Evolutionary conservation across 2,113 vertebrate species (phyloP), one percentile per base, ranked within the genome.

Genomic region (Bubo blakistoni): DNA sequence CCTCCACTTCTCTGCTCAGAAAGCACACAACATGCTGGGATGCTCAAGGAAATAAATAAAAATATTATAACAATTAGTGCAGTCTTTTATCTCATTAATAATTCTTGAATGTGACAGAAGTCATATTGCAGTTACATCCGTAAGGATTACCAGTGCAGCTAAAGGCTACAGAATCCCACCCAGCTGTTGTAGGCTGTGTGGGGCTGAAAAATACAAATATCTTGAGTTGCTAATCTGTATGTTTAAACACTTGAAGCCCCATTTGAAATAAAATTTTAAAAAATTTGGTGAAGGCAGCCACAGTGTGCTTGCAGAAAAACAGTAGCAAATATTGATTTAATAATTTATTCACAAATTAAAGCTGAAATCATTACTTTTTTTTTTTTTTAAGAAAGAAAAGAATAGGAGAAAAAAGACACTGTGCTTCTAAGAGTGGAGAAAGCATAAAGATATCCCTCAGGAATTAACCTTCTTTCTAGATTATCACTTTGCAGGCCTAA

Each of bases 381-480:
- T 88, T 16, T 46, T 58, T 44, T 44, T 73, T 61, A 6, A 1
- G 5, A 32, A 77, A 57, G 10, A 66, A 47, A 72, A 57, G 7
- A 44, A 29, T 9, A 6, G 15, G 22, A 71, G 27, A 26, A 46
- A 67, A 86, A 86, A 97, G 24, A 36, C 20, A 84, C 11, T 58
- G 19, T 77, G 40, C 57, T 94, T 54, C 51, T 88, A 69, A 61
- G 25, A 81, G 18, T 66, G 9, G 88, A 27, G 21, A 62, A 81
- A 59, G 2, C 11, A n/a, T 88, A 44, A 78, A 81, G 32, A 65
- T 58, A 67, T 17, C 29, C 62, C 65, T 94, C 67, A 85, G 49
- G 95, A 93, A 96, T 88, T 63, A 90, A 74, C 49, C 40, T 92
- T 55, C 66, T 96, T 84, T 66, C 38, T n/a, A 94, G 34, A 88